Evolutionary conservation across 2,113 vertebrate genomes (phyloP).

Genomic region (Tricholaema leucomelas): DNA sequence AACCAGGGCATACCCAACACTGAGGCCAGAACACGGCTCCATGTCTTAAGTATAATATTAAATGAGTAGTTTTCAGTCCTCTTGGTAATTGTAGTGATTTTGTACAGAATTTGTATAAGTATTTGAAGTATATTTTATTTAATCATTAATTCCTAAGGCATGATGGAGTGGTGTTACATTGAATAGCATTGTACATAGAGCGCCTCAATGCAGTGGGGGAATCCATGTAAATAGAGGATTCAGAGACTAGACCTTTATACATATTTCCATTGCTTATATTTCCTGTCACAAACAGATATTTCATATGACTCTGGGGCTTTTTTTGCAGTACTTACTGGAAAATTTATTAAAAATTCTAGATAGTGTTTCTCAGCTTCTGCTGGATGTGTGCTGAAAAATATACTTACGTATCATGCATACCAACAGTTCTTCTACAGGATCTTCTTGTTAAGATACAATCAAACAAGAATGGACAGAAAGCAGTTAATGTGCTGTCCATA

Average conservation of each 20-base stretch:
- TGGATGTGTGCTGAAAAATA: not conserved
- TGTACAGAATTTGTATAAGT: not conserved
- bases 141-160: not conserved
- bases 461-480: not conserved
- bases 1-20: too few relatives aligned
- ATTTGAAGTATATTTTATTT: not conserved
- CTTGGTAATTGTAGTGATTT: not conserved
- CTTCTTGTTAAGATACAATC: not conserved
- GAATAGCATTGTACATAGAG: rapidly evolving
- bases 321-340: not conserved
- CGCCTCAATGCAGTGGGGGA: not conserved
- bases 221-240: rapidly evolving
- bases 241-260: not conserved
- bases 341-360: not conserved
- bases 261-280: not conserved
- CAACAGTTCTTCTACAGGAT: not conserved
- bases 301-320: not conserved
- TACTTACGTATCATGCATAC: not conserved
- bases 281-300: not conserved
- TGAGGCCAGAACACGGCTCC: not conserved
- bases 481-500: not conserved
- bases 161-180: not conserved
- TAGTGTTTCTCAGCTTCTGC: not conserved
- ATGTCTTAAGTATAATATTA: not conserved
- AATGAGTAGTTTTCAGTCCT: not conserved